Conservation (phyloP, 92 coral and sea anemone species). For the Bergia puertoricense region DNA sequence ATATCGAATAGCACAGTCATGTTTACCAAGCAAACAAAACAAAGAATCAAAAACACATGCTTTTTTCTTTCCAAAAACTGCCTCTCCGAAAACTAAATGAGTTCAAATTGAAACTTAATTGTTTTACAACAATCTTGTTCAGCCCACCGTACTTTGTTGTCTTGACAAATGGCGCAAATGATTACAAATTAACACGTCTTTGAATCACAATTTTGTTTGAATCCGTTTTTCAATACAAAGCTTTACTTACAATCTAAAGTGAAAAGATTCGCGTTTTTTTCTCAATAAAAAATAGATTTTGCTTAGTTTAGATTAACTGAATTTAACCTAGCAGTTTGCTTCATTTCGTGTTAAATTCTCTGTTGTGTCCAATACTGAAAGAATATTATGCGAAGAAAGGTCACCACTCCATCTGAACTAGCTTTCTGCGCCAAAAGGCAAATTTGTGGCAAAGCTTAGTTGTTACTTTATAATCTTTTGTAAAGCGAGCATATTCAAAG, state of each 20-base stretch:
- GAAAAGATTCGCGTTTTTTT: neutral
- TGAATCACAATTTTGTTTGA: neutral
- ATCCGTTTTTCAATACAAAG: neutral
- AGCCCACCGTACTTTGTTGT: neutral
- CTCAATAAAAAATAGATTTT: neutral
- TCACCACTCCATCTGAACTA: neutral
- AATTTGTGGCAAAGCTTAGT: neutral
- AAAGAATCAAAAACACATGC: conserved; percentile 24
- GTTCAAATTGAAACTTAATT: conserved; percentile 22
- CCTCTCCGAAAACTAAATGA: neutral
- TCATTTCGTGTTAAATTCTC: neutral
- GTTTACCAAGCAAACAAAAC: conserved; percentile 7
- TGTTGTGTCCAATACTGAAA: neutral
- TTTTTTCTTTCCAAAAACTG: neutral
- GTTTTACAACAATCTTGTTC: conserved; percentile 6
- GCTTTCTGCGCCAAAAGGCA: neutral
- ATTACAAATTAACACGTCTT: conserved; percentile 37
- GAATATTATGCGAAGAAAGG: neutral
- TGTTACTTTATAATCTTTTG: neutral
- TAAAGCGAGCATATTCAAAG: conserved; percentile 1
- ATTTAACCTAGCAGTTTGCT: neutral
- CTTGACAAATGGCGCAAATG: conserved; percentile 11
- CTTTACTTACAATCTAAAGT: neutral
- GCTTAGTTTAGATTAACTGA: neutral
- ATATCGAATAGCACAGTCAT: neutral